Conservation (phyloP, 2,888 invertebrate species). For the Xanthorhoe designata region DNA sequence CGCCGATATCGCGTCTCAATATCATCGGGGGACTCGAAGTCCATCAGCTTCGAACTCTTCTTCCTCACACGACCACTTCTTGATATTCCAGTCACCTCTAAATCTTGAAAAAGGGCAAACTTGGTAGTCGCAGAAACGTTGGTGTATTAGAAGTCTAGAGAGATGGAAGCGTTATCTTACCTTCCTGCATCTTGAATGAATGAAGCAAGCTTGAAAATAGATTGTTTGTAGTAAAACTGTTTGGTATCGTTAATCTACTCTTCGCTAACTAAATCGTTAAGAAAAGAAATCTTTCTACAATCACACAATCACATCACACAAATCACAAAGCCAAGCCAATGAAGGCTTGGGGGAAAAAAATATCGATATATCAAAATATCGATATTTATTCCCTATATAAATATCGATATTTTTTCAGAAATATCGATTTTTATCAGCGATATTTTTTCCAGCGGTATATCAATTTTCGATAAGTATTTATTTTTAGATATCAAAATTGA, state of each 20-base stretch:
- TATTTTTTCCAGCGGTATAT: too few relatives aligned
- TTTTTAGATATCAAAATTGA: too few relatives aligned
- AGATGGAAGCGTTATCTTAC: slow-evolving; percentile 34
- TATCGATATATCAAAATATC: too few relatives aligned
- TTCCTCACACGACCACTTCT: slow-evolving; percentile 96
- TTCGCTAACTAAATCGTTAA: too few relatives aligned
- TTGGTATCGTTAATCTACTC: too few relatives aligned
- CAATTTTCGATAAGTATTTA: too few relatives aligned
- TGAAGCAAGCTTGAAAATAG: not conserved
- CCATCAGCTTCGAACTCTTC: slow-evolving; percentile 97
- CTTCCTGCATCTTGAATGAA: slow-evolving; percentile 52
- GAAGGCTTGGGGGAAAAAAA: too few relatives aligned
- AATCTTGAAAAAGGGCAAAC: slow-evolving; percentile 71
- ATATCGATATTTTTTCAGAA: too few relatives aligned
- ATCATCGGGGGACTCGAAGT: slow-evolving; percentile 96
- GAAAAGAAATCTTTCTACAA: not conserved
- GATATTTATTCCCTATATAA: too few relatives aligned
- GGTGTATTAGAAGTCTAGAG: not conserved
- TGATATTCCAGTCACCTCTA: slow-evolving; percentile 94
- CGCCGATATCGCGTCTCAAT: slow-evolving; percentile 87
- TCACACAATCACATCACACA: not conserved
- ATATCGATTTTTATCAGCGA: too few relatives aligned
- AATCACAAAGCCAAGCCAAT: not conserved
- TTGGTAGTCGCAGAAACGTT: slow-evolving; percentile 6
- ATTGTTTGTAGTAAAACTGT: too few relatives aligned